Evolutionary conservation across 2,797 vertebrate genomes (phyloP), one percentile per base, ranked within the genome.

Genomic region (Halcyon badia): DNA sequence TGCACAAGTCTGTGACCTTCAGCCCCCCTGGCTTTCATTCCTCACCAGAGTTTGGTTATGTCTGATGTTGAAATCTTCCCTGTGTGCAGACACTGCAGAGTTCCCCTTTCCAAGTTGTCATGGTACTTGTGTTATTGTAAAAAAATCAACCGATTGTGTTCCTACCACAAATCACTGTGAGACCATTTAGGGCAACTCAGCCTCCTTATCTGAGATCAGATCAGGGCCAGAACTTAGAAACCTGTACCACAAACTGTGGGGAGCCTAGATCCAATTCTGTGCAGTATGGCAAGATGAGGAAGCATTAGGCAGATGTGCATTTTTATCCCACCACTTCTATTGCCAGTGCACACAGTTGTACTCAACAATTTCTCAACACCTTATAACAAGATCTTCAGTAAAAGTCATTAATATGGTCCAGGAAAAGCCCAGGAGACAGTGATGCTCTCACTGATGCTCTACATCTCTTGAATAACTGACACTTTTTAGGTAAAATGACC

Each of bases 41-140:
- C 68, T 76, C 86, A 70, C 44, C 71, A 54, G 91, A 64, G 33
- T 69, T 81, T 89, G 76, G 56, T 81, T 69, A 4, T 4, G 49
- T 42, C 51, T 87, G 94, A 88, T 96, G 97, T 91, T 86, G 96
- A 96, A 97, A 94, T 89, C 89, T 87, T 56, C 39, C 83, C 87
- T 37, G 69, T 87, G 87, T 61, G 81, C 90, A 90, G 88, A 94
- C 6, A 4, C 81, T 86, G 44, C 2, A 78, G 58, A 95, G 93
- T 97, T 97, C 90, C 93, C 69, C 82, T 96, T 92, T 93, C 90
- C 82, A 90, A 66, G 87, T 81, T 94, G 95, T 92, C 95, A 92
- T 72, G 72, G 94, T 28, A 95, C 65, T 92, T 58, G 56, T 41
- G 82, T 41, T 90, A 70, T 49, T 92, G 61, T 62, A 92, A 72